A percentile compares a stretch with the other conserved stretches of the same genome.
Evolutionary conservation across 2,888 invertebrate species (phyloP).

Genomic region (Hololepta plana): DNA sequence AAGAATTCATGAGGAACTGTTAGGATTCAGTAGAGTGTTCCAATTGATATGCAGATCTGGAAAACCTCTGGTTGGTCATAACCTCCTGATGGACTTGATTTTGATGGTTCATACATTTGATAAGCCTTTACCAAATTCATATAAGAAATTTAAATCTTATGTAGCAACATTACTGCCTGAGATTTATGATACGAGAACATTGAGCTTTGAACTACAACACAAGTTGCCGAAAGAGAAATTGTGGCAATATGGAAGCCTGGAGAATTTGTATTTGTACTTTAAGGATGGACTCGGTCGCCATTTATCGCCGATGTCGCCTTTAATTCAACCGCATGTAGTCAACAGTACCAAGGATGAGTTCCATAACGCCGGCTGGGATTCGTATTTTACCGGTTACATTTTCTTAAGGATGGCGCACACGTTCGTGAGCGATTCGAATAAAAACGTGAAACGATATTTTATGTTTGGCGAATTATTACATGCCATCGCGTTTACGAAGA

Average conservation of each 20-base stretch:
- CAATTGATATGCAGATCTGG: constrained; percentile 34
- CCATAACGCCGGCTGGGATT: constrained; percentile 77
- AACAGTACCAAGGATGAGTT: constrained; percentile 16
- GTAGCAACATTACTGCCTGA: constrained; percentile 42
- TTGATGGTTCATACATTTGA: constrained; percentile 56
- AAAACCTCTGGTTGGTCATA: constrained; percentile 64
- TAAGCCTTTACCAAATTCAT: constrained; percentile 44
- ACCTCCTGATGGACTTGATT: constrained; percentile 49
- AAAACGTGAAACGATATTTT: too few relatives aligned
- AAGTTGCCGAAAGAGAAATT: constrained; percentile 22
- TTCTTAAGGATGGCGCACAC: constrained; percentile 48
- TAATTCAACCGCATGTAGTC: constrained; percentile 17
- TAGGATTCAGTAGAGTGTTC: constrained; percentile 52
- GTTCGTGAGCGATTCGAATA: constrained; percentile 28
- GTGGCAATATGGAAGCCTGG: constrained; percentile 34
- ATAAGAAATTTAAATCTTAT: constrained; percentile 42
- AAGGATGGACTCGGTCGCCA: constrained; percentile 27
- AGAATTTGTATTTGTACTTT: constrained; percentile 41
- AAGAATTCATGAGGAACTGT: constrained; percentile 30
- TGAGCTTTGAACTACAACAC: constrained; percentile 36
- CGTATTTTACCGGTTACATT: constrained; percentile 56
- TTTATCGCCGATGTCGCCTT: constrained; percentile 24
- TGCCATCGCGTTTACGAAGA: constrained; percentile 30
- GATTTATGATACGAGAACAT: constrained; percentile 56
- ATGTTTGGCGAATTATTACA: constrained; percentile 34